Conservation (phyloP, 2,113 vertebrate genomes). For the Oreocharis arfaki region DNA sequence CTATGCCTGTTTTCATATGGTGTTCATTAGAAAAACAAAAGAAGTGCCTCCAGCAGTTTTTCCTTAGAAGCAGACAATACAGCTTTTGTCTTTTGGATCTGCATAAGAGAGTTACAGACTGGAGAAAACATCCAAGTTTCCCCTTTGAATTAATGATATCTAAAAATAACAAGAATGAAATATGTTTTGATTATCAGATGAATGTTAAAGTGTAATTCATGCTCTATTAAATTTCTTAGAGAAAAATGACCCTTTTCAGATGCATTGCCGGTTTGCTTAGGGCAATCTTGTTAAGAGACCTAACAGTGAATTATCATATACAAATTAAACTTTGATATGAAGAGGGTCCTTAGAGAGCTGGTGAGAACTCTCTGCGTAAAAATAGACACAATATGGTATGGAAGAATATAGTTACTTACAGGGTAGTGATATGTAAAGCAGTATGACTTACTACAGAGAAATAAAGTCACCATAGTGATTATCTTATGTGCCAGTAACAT, state of each 20-base stretch:
- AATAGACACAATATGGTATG: background rate
- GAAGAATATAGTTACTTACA: background rate
- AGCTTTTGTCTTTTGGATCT: conserved; percentile 49
- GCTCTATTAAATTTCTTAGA: background rate
- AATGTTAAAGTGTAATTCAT: conserved; percentile 4
- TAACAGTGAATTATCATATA: conserved; percentile 21
- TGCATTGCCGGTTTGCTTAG: background rate
- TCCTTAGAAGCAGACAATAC: conserved; percentile 34
- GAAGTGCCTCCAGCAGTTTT: conserved; percentile 36
- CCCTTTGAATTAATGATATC: conserved; percentile 20
- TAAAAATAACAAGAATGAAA: conserved; percentile 46
- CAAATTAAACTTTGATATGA: conserved; percentile 53
- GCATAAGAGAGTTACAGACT: background rate
- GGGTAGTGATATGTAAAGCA: background rate
- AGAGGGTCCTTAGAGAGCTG: background rate
- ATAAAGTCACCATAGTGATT: background rate
- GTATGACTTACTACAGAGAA: background rate
- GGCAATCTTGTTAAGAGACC: background rate
- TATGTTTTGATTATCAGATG: conserved; percentile 26
- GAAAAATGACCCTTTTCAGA: conserved; percentile 7
- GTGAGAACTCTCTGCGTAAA: conserved; percentile 12
- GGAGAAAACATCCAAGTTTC: conserved; percentile 11
- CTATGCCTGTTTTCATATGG: conserved; percentile 32
- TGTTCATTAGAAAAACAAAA: conserved; percentile 52
- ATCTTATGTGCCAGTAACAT: background rate